Evolutionary conservation across 1,140 invertebrate species (phyloP).

Genomic region (Drosophila prosaltans): DNA sequence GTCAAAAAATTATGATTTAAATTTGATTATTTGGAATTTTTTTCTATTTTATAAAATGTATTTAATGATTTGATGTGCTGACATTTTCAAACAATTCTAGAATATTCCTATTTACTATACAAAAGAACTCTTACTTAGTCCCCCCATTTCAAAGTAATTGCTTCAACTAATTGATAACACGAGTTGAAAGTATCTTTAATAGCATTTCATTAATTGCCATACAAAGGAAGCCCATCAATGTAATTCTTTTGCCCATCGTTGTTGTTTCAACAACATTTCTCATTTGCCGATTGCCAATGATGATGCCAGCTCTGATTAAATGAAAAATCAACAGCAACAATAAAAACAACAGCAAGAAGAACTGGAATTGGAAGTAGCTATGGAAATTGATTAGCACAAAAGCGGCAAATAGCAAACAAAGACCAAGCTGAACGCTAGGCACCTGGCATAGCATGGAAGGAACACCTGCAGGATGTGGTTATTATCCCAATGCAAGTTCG

Average conservation of each 20-base stretch:
- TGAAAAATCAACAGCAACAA: constrained; percentile 36
- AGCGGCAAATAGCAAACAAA: constrained; percentile 9
- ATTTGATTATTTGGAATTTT: too few relatives aligned
- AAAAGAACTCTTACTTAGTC: neutral
- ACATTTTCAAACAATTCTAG: neutral
- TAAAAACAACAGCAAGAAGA: neutral
- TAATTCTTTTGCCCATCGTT: neutral
- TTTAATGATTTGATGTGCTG: neutral
- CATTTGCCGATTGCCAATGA: constrained; percentile 25
- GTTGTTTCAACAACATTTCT: constrained; percentile 49
- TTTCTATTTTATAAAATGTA: too few relatives aligned
- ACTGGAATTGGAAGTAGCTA: constrained; percentile 24
- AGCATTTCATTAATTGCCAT: constrained; percentile 18
- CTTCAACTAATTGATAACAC: constrained; percentile 55
- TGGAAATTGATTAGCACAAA: constrained; percentile 67
- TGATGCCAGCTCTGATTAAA: constrained; percentile 28
- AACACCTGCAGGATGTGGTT: constrained; percentile 28
- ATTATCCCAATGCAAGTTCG: constrained; percentile 72
- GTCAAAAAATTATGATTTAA: too few relatives aligned
- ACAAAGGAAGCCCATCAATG: neutral
- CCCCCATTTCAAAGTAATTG: constrained; percentile 45
- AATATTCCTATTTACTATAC: neutral
- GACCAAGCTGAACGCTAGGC: constrained; percentile 41
- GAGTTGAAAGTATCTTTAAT: constrained; percentile 37
- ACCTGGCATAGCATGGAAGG: constrained; percentile 32